These are phyloP conservation scores for Agonopterix alstromeriana DNA, from an alignment of 2,888 invertebrate genomes.

Conservation along the genomic window DNA sequence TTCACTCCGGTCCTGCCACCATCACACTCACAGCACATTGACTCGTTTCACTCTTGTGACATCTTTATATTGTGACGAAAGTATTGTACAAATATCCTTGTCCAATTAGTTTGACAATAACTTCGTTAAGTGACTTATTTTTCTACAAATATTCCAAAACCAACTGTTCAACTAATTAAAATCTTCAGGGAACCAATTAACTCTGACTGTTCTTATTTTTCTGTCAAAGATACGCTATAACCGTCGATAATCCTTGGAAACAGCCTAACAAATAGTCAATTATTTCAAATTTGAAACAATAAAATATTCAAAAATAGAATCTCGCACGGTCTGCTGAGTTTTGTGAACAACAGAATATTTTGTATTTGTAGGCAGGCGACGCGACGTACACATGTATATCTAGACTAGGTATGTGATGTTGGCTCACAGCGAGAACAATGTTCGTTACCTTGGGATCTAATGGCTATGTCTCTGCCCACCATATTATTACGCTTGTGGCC, in stretches of 20 bases:
- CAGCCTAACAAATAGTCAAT: background rate
- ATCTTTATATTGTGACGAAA: no score
- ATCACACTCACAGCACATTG: no score
- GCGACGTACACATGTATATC: background rate
- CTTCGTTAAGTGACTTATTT: no score
- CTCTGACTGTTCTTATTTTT: no score
- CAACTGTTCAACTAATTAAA: no score
- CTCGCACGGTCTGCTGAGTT: conserved; percentile 3
- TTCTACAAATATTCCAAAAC: background rate
- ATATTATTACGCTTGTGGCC: conserved; percentile 51
- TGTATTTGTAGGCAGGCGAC: conserved; percentile 1
- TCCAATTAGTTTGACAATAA: no score
- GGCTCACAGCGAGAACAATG: conserved; percentile 17
- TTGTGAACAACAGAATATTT: background rate
- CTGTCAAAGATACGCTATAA: background rate
- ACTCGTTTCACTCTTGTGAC: no score
- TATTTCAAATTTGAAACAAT: conserved; percentile 4
- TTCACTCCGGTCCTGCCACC: conserved; percentile 3
- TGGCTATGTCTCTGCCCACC: conserved; percentile 29
- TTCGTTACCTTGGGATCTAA: conserved; percentile 43
- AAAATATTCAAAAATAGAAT: conserved; percentile 8
- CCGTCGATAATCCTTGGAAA: background rate
- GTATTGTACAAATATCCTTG: no score
- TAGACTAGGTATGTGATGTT: conserved; percentile 12
- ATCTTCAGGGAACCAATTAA: no score